Conservation (phyloP, 2,888 invertebrate genomes). For the Drosophila fungiperda region DNA sequence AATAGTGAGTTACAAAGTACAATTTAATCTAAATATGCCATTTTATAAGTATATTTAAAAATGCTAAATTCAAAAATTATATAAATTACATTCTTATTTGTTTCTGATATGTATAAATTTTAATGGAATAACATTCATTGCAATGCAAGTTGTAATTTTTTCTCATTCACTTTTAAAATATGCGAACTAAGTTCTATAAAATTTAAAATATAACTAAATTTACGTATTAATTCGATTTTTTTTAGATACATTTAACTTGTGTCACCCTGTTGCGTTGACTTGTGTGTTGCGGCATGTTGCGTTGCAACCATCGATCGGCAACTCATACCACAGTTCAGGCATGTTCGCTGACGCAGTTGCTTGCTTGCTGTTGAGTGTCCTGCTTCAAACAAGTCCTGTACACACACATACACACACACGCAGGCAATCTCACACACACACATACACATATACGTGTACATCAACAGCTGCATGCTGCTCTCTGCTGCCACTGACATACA, state of each 20-base stretch:
- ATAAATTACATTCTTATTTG: not conserved
- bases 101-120: not conserved
- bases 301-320: slow-evolving; percentile 9
- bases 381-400: slow-evolving; percentile 72
- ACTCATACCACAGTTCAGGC: not conserved
- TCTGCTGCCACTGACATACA: slow-evolving; percentile 29
- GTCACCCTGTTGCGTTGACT: slow-evolving; percentile 48
- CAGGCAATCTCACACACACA: slow-evolving; percentile 22
- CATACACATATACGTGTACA: slow-evolving; percentile 15
- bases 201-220: not conserved
- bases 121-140: not conserved
- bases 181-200: rapidly evolving
- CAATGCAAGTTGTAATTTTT: not conserved
- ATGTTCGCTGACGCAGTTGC: slow-evolving; percentile 32
- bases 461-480: slow-evolving; percentile 63
- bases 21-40: not conserved
- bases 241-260: not conserved
- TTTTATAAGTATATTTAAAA: not conserved
- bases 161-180: not conserved
- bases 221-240: not conserved
- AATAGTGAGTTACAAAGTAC: not conserved
- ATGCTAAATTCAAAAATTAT: not conserved
- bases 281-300: slow-evolving; percentile 25
- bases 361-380: slow-evolving; percentile 38
- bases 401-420: slow-evolving; percentile 17